These are phyloP conservation scores for Spodoptera frugiperda DNA, from an alignment of 1,140 invertebrate species.

Conservation along the genomic window DNA sequence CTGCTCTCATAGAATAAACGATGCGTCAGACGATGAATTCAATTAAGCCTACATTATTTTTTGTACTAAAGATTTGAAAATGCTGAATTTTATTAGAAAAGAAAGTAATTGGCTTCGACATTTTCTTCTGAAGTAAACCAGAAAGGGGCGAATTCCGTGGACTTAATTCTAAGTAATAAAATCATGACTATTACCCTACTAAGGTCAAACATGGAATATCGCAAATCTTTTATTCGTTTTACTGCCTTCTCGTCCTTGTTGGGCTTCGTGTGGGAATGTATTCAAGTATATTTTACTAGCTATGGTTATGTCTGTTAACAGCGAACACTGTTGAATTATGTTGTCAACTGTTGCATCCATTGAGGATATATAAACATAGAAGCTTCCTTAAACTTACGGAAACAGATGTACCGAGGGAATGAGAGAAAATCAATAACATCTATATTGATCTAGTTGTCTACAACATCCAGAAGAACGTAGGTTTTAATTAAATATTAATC, in stretches of 20 bases:
- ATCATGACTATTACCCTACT: constrained; percentile 17
- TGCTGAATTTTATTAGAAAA: background rate
- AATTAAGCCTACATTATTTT: constrained; percentile 22
- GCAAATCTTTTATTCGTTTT: constrained; percentile 33
- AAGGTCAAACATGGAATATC: constrained; percentile 33
- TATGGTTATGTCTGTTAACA: constrained; percentile 28
- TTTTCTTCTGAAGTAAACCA: background rate
- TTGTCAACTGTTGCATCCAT: constrained; percentile 37
- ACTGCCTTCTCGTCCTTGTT: constrained; percentile 25
- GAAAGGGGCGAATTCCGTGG: background rate
- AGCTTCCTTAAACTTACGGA: background rate
- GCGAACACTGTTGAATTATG: constrained; percentile 9
- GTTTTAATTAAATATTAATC: constrained; percentile 5
- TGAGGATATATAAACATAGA: background rate
- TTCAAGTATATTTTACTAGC: constrained; percentile 30
- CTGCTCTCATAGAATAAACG: constrained; percentile 62
- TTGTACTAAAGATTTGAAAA: background rate
- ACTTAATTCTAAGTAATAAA: constrained; percentile 7
- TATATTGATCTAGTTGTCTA: constrained; percentile 12
- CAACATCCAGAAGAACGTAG: background rate
- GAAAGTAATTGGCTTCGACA: background rate
- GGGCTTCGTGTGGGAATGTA: constrained; percentile 26
- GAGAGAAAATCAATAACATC: constrained; percentile 6
- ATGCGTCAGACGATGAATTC: constrained; percentile 45
- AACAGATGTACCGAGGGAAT: background rate